phyloP scores from a whole-genome alignment of 2,888 invertebrate species.

The Willowsia nigromaculata region DNA sequence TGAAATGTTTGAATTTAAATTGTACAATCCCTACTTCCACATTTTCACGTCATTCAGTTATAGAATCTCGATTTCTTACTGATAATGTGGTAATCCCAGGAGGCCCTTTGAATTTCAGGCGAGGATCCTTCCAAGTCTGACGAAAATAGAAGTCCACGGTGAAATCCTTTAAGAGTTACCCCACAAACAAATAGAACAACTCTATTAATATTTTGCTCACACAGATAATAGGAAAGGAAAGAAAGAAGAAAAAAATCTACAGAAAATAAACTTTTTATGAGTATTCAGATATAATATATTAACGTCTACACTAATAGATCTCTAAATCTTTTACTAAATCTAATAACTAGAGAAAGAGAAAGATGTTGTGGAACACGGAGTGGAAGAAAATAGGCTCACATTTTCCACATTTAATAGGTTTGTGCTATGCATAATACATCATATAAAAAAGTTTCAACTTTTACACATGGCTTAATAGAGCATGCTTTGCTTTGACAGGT shows the following conservation, averaged over 20 bases:
- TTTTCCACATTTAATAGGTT: neutral
- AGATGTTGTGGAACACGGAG: neutral
- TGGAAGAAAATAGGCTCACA: slow-evolving; percentile 7
- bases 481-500: neutral
- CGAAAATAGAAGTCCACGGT: slow-evolving; percentile 99
- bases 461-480: neutral
- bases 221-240: neutral
- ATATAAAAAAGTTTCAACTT: neutral
- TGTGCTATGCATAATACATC: neutral
- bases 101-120: slow-evolving; percentile 94
- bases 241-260: slow-evolving; percentile 8
- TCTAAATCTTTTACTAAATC: neutral
- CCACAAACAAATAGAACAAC: slow-evolving; percentile 55
- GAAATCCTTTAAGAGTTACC: slow-evolving; percentile 85
- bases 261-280: slow-evolving; percentile 15
- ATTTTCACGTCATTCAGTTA: neutral
- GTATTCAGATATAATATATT: neutral
- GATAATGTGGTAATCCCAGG: slow-evolving; percentile 94
- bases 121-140: slow-evolving; percentile 98
- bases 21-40: too few relatives aligned
- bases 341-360: slow-evolving; percentile 4
- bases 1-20: too few relatives aligned
- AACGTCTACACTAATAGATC: neutral
- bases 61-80: slow-evolving; percentile 84
- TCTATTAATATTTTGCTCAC: slow-evolving; percentile 46